Evolutionary conservation across 2,113 vertebrate genomes (phyloP).

Genomic region (Prunella himalayana): DNA sequence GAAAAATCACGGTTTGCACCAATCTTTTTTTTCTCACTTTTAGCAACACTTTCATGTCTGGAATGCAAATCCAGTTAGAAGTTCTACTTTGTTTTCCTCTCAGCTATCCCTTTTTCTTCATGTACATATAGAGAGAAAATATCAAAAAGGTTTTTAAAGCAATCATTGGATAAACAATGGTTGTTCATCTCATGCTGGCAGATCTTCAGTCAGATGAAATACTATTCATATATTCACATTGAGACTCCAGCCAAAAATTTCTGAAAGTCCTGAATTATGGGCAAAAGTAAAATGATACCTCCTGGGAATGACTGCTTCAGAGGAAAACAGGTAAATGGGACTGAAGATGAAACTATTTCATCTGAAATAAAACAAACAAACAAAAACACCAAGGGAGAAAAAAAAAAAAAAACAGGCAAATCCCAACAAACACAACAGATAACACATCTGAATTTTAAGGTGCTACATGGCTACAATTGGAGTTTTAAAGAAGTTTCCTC

Average conservation of each 20-base stretch:
- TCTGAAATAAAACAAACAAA: not conserved
- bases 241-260: not conserved
- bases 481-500: not conserved
- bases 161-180: not conserved
- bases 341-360: not conserved
- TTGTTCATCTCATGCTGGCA: not conserved
- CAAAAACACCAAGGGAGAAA: not conserved
- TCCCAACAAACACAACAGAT: not conserved
- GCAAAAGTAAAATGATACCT: not conserved
- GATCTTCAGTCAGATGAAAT: not conserved
- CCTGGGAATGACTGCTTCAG: not conserved
- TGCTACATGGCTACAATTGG: not conserved
- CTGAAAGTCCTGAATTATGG: not conserved
- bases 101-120: not conserved
- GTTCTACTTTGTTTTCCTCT: rapidly evolving
- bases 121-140: not conserved
- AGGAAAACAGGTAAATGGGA: not conserved
- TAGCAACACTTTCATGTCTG: not conserved
- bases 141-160: not conserved
- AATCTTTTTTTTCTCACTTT: not conserved
- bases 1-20: not conserved
- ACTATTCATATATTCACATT: not conserved
- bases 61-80: not conserved
- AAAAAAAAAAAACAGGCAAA: not conserved
- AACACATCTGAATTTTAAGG: not conserved